phyloP scores from a whole-genome alignment of 2,797 vertebrate species.

The Malacoctenus gilli region DNA sequence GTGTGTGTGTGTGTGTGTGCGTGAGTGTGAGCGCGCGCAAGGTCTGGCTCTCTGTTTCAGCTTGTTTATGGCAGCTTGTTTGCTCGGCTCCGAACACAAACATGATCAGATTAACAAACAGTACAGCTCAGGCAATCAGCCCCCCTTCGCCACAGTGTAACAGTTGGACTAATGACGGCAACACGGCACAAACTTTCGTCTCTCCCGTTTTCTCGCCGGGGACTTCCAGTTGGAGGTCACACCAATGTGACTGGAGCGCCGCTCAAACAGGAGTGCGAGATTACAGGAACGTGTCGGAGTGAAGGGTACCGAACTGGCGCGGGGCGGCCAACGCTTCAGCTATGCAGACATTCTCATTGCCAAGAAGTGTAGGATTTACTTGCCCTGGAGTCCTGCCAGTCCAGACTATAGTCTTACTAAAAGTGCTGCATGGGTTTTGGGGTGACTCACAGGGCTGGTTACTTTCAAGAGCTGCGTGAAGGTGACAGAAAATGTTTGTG shows the following conservation, averaged over 20 bases:
- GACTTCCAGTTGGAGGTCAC: constrained; percentile 2
- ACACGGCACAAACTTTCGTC: constrained; percentile 13
- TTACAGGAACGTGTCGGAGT: no score
- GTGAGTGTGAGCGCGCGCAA: constrained; percentile 16
- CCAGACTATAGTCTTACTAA: constrained; percentile 28
- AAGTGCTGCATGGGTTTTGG: constrained; percentile 31
- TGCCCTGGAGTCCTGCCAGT: constrained; percentile 35
- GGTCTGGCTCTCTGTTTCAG: constrained; percentile 52
- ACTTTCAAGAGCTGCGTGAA: constrained; percentile 4
- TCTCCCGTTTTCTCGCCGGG: constrained; percentile 9
- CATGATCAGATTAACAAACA: constrained; percentile 73
- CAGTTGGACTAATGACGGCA: constrained; percentile 41
- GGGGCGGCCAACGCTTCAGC: constrained; percentile 26
- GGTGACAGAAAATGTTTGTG: constrained; percentile 20
- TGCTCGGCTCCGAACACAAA: constrained; percentile 65
- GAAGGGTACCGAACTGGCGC: not conserved
- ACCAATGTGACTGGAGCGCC: constrained; percentile 22
- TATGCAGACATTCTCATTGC: constrained; percentile 35
- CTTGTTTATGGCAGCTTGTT: constrained; percentile 70
- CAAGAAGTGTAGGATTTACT: constrained; percentile 42
- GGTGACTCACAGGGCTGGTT: constrained; percentile 29
- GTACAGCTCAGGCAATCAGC: constrained; percentile 50
- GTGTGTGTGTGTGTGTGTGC: no score
- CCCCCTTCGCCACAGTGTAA: constrained; percentile 27
- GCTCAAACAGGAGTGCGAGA: no score